Conservation (phyloP, 2,888 invertebrate genomes). For the Cheilosia soror region DNA sequence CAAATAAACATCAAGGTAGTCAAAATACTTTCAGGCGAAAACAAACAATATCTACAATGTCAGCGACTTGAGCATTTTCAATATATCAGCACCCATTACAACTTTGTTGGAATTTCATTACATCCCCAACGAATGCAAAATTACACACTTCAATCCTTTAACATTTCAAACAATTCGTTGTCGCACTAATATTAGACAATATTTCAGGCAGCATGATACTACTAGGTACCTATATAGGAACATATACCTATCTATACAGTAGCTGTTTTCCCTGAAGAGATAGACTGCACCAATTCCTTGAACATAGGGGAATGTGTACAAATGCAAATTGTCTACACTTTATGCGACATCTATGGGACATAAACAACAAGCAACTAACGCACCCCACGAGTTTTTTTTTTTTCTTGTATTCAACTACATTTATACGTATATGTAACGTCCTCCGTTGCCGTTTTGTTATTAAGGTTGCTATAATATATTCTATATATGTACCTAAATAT, state of each 20-base stretch:
- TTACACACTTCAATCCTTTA: conserved; percentile 4
- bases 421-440: neutral
- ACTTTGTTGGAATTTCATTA: conserved; percentile 37
- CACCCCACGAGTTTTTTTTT: conserved; percentile 24
- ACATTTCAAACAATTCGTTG: conserved; percentile 6
- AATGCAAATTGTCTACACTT: conserved; percentile 60
- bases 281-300: conserved; percentile 14
- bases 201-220: conserved; percentile 20
- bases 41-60: neutral
- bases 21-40: neutral
- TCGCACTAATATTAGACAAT: conserved; percentile 23
- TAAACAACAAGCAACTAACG: conserved; percentile 40
- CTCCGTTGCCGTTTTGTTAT: conserved; percentile 8
- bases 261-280: neutral
- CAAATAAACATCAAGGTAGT: neutral
- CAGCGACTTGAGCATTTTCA: neutral
- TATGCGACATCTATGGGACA: conserved; percentile 34
- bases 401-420: conserved; percentile 4
- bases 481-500: too few species aligned
- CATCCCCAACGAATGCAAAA: conserved; percentile 7
- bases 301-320: conserved; percentile 34
- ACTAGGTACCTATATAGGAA: too few species aligned
- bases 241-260: neutral
- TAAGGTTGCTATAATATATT: neutral
- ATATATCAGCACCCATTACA: neutral